Evolutionary conservation across 2,113 vertebrate genomes (phyloP).

Genomic region (Anas platyrhynchos): DNA sequence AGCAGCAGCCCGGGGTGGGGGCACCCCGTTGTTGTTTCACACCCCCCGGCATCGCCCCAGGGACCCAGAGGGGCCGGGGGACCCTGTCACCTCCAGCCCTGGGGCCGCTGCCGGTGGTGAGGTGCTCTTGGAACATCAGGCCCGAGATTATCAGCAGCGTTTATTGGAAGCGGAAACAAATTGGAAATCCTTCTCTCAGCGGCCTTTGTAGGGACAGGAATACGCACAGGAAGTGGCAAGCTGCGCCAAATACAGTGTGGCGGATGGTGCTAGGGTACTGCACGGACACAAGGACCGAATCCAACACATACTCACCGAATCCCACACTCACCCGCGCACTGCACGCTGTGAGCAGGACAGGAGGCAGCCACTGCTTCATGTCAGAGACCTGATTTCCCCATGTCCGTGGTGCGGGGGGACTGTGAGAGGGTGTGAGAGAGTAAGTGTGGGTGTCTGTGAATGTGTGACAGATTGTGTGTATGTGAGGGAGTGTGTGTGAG

Average conservation of each 20-base stretch:
- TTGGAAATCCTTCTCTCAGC: conserved; percentile 79
- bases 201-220: conserved; percentile 61
- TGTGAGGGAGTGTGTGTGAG: no score
- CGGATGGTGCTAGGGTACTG: background rate
- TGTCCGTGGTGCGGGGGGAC: no score
- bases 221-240: background rate
- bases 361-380: background rate
- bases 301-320: background rate
- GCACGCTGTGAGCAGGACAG: background rate
- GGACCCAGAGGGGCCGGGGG: no score
- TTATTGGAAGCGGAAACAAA: conserved; percentile 81
- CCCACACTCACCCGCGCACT: no score
- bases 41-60: no score
- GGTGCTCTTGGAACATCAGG: conserved; percentile 65
- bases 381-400: background rate
- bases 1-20: no score
- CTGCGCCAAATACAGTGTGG: background rate
- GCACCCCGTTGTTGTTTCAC: no score
- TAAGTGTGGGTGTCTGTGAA: no score
- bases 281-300: background rate
- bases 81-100: background rate
- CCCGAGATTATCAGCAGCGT: conserved; percentile 74
- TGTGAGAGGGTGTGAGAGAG: no score
- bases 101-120: background rate
- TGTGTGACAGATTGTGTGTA: no score